Evolutionary conservation across 2,888 invertebrate species (phyloP).

Genomic region (Oxyteleia sp.): DNA sequence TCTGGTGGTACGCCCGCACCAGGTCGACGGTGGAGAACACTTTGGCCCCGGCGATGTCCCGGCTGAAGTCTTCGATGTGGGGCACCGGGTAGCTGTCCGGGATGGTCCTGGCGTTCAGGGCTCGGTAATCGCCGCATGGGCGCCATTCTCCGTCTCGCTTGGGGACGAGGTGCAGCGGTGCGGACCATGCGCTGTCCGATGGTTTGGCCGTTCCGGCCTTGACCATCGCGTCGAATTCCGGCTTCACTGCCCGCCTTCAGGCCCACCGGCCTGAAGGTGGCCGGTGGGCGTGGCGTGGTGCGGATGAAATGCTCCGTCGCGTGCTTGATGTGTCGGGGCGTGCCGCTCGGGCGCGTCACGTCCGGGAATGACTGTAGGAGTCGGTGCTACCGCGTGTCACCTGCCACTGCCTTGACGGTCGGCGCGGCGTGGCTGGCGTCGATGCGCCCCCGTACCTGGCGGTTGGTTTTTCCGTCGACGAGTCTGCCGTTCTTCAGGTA

Average conservation of each 20-base stretch:
- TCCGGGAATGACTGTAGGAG: background rate
- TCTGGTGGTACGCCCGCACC: slow-evolving; percentile 75
- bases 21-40: slow-evolving; percentile 68
- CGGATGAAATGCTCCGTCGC: background rate
- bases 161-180: slow-evolving; percentile 72
- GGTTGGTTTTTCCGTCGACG: too few species aligned
- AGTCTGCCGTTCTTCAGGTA: background rate
- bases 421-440: too few species aligned
- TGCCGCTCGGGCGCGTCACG: background rate
- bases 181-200: slow-evolving; percentile 56
- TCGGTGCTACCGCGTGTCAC: too few species aligned
- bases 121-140: slow-evolving; percentile 76
- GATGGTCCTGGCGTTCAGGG: slow-evolving; percentile 75
- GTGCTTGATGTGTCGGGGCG: background rate
- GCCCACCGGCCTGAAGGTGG: background rate
- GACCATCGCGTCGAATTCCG: too few species aligned
- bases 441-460: too few species aligned
- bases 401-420: too few species aligned
- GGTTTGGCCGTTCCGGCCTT: too few species aligned
- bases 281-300: background rate
- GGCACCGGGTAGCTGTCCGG: slow-evolving; percentile 78
- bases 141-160: slow-evolving; percentile 65
- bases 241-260: background rate
- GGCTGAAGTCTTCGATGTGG: too few species aligned
- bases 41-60: too few species aligned